phyloP scores from a whole-genome alignment of 2,113 vertebrate genomes.

The Platichthys stellatus region DNA sequence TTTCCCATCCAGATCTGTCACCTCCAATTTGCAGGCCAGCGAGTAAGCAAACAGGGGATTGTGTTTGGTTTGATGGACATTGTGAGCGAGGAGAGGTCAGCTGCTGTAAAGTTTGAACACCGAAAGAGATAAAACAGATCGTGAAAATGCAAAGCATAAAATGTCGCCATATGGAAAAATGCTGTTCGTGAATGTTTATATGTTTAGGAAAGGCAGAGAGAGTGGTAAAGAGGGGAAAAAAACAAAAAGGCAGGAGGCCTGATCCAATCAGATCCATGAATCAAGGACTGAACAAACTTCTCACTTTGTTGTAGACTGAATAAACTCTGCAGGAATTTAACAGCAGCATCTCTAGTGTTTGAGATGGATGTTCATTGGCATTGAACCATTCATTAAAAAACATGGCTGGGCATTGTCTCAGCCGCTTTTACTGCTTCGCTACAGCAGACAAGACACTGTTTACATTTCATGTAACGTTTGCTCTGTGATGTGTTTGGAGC shows the following conservation, averaged over 20 bases:
- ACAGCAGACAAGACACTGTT: constrained; percentile 4
- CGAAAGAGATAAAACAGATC: constrained; percentile 18
- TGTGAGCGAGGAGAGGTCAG: constrained; percentile 48
- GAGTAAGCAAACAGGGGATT: constrained; percentile 52
- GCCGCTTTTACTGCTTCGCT: background rate
- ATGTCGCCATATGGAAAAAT: constrained; percentile 4
- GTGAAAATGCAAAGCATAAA: constrained; percentile 13
- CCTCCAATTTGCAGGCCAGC: constrained; percentile 44
- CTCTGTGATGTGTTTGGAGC: constrained; percentile 9
- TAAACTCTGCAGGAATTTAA: background rate
- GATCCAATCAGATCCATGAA: background rate
- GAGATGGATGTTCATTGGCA: background rate
- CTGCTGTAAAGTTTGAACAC: constrained; percentile 48
- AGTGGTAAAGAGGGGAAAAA: background rate
- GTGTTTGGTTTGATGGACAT: constrained; percentile 40
- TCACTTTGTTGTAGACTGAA: background rate
- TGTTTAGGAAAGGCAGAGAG: constrained; percentile 21
- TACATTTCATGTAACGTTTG: constrained; percentile 7
- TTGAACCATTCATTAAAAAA: background rate
- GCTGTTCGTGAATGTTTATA: constrained; percentile 8
- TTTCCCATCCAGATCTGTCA: constrained; percentile 49
- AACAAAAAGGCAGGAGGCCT: background rate
- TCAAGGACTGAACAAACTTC: background rate
- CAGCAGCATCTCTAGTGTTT: background rate
- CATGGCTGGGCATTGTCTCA: background rate